Percentiles rank a stretch among this genome's conserved stretches.
These are phyloP conservation scores for Cephus rjabovi DNA, from an alignment of 2,888 invertebrate species.

Conservation along the genomic window DNA sequence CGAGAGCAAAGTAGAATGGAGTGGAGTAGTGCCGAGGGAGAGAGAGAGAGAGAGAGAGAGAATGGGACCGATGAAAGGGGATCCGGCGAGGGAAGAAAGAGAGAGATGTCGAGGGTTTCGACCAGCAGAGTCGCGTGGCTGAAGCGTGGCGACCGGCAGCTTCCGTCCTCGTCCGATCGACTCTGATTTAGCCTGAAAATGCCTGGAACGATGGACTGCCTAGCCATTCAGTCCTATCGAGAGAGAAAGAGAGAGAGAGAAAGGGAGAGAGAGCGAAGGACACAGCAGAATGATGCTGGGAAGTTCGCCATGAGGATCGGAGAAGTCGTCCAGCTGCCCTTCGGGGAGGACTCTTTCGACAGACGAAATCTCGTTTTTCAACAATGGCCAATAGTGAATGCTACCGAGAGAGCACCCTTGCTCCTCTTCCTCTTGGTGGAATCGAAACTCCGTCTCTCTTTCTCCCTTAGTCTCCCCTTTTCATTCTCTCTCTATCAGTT, in stretches of 20 bases:
- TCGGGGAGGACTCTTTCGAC: slow-evolving; percentile 39
- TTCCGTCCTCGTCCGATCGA: slow-evolving; percentile 36
- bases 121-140: slow-evolving; percentile 53
- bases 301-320: slow-evolving; percentile 22
- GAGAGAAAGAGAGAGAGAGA: slow-evolving; percentile 11
- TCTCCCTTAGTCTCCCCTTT: no score
- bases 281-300: background rate
- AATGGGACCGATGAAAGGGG: background rate
- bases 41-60: background rate
- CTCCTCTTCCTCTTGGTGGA: slow-evolving; percentile 13
- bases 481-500: background rate
- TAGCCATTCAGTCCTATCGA: background rate
- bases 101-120: background rate
- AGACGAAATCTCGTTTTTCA: slow-evolving; percentile 42
- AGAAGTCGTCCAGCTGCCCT: slow-evolving; percentile 44
- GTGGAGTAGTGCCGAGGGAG: background rate
- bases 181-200: slow-evolving; percentile 25
- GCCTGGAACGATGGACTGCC: slow-evolving; percentile 18
- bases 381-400: slow-evolving; percentile 8
- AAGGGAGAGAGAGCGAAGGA: slow-evolving; percentile 12
- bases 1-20: background rate
- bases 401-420: background rate
- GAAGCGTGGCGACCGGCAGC: slow-evolving; percentile 49
- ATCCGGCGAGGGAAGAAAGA: background rate
- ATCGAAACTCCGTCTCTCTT: slow-evolving; percentile 8